phyloP scores from a whole-genome alignment of 2,113 vertebrate species.

The Oreochromis aureus region DNA sequence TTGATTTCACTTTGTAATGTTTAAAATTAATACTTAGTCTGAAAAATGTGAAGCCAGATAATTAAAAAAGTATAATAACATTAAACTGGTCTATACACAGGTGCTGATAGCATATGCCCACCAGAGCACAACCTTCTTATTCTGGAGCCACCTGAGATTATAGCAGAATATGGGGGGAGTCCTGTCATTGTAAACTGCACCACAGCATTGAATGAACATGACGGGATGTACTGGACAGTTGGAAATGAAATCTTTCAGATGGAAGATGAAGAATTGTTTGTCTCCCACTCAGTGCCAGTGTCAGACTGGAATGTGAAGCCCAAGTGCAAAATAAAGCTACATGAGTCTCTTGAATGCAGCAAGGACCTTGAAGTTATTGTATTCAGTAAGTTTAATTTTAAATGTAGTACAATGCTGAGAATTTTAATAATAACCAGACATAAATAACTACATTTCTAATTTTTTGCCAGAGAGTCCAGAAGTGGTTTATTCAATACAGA shows the following conservation, averaged over 20 bases:
- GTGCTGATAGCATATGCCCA: not conserved
- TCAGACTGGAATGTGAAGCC: slow-evolving; percentile 3
- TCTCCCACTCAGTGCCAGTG: fast-evolving
- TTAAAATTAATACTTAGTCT: not conserved
- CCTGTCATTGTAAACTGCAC: slow-evolving; percentile 17
- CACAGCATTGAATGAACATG: fast-evolving
- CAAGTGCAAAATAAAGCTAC: not conserved
- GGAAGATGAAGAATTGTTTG: fast-evolving
- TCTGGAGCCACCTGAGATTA: not conserved
- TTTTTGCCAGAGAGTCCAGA: slow-evolving; percentile 47
- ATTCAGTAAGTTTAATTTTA: slow-evolving; percentile 56
- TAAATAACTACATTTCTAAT: not conserved
- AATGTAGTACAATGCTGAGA: not conserved
- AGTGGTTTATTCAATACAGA: fast-evolving
- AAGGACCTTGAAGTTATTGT: slow-evolving; percentile 9
- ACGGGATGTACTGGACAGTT: not conserved
- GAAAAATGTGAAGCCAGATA: not conserved
- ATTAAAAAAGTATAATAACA: not conserved
- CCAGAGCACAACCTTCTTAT: not conserved
- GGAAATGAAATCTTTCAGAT: fast-evolving
- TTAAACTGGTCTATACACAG: slow-evolving; percentile 11
- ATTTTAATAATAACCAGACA: not conserved
- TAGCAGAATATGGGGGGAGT: not conserved
- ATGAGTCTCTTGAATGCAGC: not conserved
- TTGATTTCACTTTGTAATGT: not conserved